Evolutionary conservation across 2,797 vertebrate species (phyloP).

Genomic region (Gorsachius magnificus): DNA sequence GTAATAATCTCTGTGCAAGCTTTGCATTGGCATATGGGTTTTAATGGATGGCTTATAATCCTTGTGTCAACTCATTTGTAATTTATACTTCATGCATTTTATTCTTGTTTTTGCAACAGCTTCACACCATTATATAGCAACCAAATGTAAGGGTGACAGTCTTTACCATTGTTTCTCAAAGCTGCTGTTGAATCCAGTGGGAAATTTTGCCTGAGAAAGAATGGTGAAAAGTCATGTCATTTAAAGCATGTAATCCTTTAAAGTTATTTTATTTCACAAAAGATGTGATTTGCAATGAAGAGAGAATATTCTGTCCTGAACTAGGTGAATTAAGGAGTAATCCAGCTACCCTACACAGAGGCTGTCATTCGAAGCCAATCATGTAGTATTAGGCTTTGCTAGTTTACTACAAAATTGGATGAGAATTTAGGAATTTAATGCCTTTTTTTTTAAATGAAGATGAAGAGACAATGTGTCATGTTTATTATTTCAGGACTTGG

Average conservation of each 20-base stretch:
- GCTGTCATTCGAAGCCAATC: neutral
- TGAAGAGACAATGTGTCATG: neutral
- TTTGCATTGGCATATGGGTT: neutral
- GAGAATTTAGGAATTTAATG: neutral
- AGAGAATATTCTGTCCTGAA: neutral
- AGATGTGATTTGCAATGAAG: neutral
- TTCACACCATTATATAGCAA: neutral
- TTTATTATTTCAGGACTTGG: neutral
- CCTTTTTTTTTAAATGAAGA: neutral
- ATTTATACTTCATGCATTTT: neutral
- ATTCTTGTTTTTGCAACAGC: neutral
- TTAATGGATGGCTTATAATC: neutral
- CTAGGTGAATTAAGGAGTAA: neutral
- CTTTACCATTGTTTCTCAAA: neutral
- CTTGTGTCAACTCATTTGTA: neutral
- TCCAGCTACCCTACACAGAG: neutral
- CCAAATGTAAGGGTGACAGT: neutral
- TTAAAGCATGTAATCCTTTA: neutral
- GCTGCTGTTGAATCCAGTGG: neutral
- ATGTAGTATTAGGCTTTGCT: neutral
- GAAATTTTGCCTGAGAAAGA: neutral
- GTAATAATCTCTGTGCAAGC: neutral
- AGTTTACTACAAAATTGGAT: neutral
- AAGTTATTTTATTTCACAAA: neutral
- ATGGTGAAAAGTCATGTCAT: neutral